Conservation (phyloP, 1,140 invertebrate species). For the Oreohelix idahoensis region DNA sequence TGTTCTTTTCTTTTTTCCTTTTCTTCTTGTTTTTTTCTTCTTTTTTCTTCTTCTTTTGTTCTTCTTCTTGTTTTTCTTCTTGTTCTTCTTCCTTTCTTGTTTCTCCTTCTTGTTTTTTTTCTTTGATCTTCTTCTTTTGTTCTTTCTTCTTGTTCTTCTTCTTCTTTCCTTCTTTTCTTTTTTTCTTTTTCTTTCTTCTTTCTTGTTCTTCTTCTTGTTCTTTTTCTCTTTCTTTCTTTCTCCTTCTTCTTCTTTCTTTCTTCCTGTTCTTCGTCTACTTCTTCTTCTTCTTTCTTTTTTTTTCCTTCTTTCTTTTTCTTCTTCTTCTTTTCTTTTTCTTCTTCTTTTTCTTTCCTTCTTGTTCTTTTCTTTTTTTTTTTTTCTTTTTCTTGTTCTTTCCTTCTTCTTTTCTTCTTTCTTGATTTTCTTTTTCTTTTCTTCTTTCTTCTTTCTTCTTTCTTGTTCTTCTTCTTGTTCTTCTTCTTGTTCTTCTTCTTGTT, state of each 20-base stretch:
- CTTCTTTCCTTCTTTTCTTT: not conserved
- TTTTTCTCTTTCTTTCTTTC: conserved; percentile 26
- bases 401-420: conserved; percentile 8
- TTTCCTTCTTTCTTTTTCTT: not conserved
- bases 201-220: conserved; percentile 19
- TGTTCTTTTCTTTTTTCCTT: too few species aligned
- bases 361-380: not conserved
- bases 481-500: too few species aligned
- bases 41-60: too few species aligned
- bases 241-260: conserved; percentile 8
- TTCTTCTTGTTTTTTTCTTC: too few species aligned
- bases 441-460: not conserved
- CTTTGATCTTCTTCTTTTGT: too few species aligned
- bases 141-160: not conserved
- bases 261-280: too few species aligned
- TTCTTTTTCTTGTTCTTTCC: not conserved
- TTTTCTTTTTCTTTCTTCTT: not conserved
- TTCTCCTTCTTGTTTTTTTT: too few species aligned
- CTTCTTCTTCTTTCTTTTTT: not conserved
- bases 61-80: too few species aligned
- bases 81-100: too few species aligned
- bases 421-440: too few species aligned
- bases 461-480: too few species aligned
- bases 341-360: conserved; percentile 9
- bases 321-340: not conserved